Percentiles rank a stretch among this genome's conserved stretches.
These are phyloP conservation scores for Thomomys bottae DNA, from an alignment of 2,113 vertebrate genomes.

Conservation along the genomic window DNA sequence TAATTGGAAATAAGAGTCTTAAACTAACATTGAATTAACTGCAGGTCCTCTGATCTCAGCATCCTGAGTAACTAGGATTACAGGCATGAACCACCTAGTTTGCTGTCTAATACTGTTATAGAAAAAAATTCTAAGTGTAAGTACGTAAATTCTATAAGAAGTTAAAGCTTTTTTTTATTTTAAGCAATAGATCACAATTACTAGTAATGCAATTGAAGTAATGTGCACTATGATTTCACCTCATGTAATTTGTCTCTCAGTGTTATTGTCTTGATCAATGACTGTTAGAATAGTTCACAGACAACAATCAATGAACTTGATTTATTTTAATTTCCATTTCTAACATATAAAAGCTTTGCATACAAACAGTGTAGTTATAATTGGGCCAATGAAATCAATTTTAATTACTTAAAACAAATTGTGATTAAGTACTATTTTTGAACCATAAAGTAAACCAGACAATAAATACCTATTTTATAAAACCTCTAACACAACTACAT, in stretches of 20 bases:
- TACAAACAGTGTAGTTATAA: background rate
- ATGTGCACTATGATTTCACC: background rate
- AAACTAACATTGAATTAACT: too few relatives aligned
- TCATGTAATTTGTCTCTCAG: background rate
- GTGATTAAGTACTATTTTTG: background rate
- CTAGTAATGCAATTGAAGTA: background rate
- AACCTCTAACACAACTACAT: rapidly evolving
- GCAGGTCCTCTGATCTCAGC: too few relatives aligned
- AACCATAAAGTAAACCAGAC: background rate
- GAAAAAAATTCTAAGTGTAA: background rate
- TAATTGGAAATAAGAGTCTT: too few relatives aligned
- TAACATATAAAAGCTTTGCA: background rate
- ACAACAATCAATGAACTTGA: background rate
- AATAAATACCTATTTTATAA: background rate
- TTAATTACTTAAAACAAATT: background rate
- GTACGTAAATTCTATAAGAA: background rate
- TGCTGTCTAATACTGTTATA: background rate
- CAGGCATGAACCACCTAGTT: too few relatives aligned
- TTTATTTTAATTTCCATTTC: background rate
- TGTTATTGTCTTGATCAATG: background rate
- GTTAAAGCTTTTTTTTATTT: background rate
- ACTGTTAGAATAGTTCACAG: background rate
- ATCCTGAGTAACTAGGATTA: too few relatives aligned
- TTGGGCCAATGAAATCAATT: background rate
- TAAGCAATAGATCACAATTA: background rate